Percentiles rank a stretch among this genome's conserved stretches.
Conservation (phyloP, 2,888 invertebrate species). For the Apamea sordens region DNA sequence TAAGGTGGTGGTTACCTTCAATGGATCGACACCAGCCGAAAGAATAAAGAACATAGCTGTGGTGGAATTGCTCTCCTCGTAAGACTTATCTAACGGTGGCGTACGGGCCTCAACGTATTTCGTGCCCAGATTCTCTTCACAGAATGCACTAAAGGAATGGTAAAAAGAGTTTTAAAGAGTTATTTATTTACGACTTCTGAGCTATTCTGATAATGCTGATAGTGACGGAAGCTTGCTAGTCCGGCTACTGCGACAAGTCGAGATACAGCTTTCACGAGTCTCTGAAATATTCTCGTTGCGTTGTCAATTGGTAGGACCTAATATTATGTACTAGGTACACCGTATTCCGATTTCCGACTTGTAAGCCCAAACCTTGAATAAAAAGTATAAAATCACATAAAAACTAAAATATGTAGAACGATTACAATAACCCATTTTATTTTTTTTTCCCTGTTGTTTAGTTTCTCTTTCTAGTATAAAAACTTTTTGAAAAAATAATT, state of each 20-base stretch:
- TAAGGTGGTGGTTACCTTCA: conserved; percentile 91
- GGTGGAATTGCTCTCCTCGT: conserved; percentile 94
- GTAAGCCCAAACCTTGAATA: neutral
- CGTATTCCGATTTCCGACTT: neutral
- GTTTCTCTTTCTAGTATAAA: no score
- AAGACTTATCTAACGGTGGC: conserved; percentile 96
- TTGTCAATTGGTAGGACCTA: neutral
- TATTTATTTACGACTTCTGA: neutral
- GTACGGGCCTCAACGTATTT: conserved; percentile 95
- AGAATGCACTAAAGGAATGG: conserved; percentile 91
- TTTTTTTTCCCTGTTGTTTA: no score
- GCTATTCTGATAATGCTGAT: neutral
- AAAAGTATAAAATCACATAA: no score
- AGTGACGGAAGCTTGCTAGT: neutral
- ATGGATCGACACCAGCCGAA: conserved; percentile 98
- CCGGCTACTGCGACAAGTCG: no score
- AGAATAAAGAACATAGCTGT: conserved; percentile 98
- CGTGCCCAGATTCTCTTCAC: conserved; percentile 96
- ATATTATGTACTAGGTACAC: neutral
- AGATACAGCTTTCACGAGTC: neutral
- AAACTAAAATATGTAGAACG: no score
- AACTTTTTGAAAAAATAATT: no score
- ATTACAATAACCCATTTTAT: no score
- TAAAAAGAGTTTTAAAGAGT: neutral
- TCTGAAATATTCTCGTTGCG: neutral